Conservation (phyloP, 2,888 invertebrate species). For the Bimastos eiseni region DNA sequence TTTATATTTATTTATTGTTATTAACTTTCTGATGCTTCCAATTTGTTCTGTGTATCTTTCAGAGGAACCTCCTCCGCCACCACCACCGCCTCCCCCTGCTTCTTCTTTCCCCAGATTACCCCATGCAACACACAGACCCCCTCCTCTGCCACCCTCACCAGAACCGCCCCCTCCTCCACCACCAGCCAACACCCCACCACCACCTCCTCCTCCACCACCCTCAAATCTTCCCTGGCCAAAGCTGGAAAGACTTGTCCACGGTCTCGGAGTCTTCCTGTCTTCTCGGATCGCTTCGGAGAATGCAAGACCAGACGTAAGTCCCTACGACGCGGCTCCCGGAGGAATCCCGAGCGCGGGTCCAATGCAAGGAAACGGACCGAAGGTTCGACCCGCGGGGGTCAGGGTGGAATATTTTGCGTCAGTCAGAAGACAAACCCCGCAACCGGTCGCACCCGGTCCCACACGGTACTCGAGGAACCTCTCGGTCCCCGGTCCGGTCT, state of each 20-base stretch:
- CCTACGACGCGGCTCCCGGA: background rate
- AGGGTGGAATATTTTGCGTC: background rate
- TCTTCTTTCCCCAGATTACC: background rate
- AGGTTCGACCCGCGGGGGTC: background rate
- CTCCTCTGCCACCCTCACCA: background rate
- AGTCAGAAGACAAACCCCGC: conserved; percentile 16
- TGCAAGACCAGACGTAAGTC: background rate
- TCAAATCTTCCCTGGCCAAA: background rate
- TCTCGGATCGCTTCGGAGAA: background rate
- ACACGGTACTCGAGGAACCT: background rate
- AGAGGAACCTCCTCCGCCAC: conserved; percentile 14
- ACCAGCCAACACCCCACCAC: background rate
- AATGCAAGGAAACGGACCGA: background rate
- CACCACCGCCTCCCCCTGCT: background rate
- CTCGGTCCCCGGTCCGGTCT: background rate
- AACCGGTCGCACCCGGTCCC: background rate
- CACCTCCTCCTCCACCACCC: background rate
- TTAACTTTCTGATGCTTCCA: too few relatives aligned
- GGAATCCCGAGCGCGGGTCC: too few relatives aligned
- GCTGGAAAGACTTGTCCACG: background rate
- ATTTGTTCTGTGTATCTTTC: background rate
- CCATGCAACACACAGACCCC: background rate
- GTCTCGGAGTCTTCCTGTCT: background rate
- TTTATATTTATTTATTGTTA: too few relatives aligned
- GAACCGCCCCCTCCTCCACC: conserved; percentile 17